These are phyloP conservation scores for Apamea monoglypha DNA, from an alignment of 2,888 invertebrate genomes.

Conservation along the genomic window DNA sequence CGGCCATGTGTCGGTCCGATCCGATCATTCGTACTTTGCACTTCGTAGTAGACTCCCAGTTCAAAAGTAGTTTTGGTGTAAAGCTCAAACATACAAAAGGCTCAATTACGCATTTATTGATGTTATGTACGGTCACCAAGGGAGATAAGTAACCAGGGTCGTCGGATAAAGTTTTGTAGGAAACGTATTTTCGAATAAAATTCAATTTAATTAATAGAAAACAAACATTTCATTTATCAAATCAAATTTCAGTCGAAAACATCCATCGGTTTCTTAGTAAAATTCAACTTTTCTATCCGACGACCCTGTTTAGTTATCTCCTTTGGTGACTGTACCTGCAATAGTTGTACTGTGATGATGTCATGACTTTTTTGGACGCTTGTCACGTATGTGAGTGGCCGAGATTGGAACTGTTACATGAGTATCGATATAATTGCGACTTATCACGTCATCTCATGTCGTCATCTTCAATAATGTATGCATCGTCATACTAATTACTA, in stretches of 20 bases:
- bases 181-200: too few relatives aligned
- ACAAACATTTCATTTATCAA: too few relatives aligned
- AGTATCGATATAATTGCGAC: constrained; percentile 5
- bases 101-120: constrained; percentile 1
- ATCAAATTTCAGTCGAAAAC: too few relatives aligned
- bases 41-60: too few relatives aligned
- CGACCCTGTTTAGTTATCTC: too few relatives aligned
- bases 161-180: too few relatives aligned
- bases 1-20: too few relatives aligned
- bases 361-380: constrained; percentile 28
- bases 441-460: constrained; percentile 30
- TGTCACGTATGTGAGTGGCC: constrained; percentile 19
- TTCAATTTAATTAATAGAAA: too few relatives aligned
- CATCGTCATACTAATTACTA: not conserved
- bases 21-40: too few relatives aligned
- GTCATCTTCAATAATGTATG: constrained; percentile 25
- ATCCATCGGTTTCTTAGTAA: too few relatives aligned
- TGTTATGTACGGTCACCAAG: not conserved
- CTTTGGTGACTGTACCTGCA: not conserved
- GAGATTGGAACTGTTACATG: constrained; percentile 16
- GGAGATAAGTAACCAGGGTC: too few relatives aligned
- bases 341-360: not conserved
- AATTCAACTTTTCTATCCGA: too few relatives aligned
- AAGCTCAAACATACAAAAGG: not conserved
- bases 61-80: not conserved